Conservation (phyloP, 2,797 vertebrate species). For the Columba guinea region DNA sequence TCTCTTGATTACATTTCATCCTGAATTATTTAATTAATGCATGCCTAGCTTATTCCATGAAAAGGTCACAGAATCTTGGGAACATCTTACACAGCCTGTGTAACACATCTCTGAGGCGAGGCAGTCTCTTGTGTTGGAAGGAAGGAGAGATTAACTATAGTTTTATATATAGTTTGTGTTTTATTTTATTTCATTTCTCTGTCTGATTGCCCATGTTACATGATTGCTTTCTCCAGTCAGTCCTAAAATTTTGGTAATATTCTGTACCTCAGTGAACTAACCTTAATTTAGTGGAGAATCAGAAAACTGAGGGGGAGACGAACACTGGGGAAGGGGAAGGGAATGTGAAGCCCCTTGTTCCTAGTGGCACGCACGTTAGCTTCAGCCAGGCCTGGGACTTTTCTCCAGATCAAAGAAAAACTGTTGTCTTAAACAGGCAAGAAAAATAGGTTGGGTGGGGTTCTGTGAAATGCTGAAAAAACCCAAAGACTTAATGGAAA, state of each 20-base stretch:
- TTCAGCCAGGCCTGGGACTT: slow-evolving; percentile 44
- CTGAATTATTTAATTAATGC: slow-evolving; percentile 70
- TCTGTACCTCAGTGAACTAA: neutral
- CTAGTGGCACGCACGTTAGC: neutral
- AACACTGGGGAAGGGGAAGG: neutral
- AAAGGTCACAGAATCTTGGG: slow-evolving; percentile 56
- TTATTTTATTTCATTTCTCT: neutral
- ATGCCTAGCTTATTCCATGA: slow-evolving; percentile 56
- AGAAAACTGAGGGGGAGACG: neutral
- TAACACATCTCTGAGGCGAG: neutral
- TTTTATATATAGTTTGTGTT: neutral
- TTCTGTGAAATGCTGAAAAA: slow-evolving; percentile 36
- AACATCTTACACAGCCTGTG: neutral
- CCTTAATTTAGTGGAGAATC: neutral
- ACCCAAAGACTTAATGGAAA: slow-evolving; percentile 43
- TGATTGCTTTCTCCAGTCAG: neutral
- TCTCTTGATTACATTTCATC: slow-evolving; percentile 71
- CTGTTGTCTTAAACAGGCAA: slow-evolving; percentile 48
- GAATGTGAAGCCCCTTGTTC: slow-evolving; percentile 33
- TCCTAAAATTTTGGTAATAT: neutral
- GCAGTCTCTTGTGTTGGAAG: slow-evolving; percentile 11
- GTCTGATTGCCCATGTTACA: neutral
- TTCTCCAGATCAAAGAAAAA: slow-evolving; percentile 62
- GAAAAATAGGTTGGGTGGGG: slow-evolving; percentile 53
- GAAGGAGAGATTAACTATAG: neutral